Evolutionary conservation across 1,140 invertebrate genomes (phyloP).

Genomic region (Macrosteles quadrilineatus): DNA sequence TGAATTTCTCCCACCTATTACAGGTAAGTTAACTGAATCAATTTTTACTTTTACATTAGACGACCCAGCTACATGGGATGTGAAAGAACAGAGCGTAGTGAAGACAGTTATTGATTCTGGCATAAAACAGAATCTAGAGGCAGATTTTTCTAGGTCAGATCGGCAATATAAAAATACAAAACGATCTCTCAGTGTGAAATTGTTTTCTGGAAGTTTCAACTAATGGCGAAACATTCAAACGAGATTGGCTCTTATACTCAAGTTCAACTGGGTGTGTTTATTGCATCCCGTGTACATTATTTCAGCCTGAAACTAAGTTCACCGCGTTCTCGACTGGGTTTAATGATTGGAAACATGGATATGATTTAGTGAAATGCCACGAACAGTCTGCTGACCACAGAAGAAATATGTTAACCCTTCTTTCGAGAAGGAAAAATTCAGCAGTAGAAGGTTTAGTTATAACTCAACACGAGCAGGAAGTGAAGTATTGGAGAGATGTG

Average conservation of each 20-base stretch:
- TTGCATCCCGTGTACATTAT: conserved; percentile 1
- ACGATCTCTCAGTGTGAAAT: background rate
- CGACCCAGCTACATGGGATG: background rate
- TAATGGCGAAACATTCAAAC: background rate
- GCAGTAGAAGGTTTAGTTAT: background rate
- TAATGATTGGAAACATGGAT: conserved; percentile 33
- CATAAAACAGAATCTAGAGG: background rate
- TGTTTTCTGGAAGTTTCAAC: background rate
- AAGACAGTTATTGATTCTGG: background rate
- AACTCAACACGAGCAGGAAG: conserved; percentile 24
- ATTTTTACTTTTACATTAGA: background rate
- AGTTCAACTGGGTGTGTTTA: background rate
- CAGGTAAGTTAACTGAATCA: too few relatives aligned
- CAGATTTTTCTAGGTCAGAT: conserved; percentile 1
- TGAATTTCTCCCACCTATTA: too few relatives aligned
- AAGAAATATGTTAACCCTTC: background rate
- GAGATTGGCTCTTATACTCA: conserved; percentile 9
- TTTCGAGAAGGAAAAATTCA: background rate
- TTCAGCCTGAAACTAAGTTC: conserved; percentile 14
- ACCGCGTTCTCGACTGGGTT: conserved; percentile 28
- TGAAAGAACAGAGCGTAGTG: background rate
- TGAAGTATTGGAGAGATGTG: conserved; percentile 31
- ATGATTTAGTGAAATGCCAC: background rate
- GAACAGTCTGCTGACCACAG: conserved; percentile 1
- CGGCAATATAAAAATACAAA: background rate